Percentiles rank a stretch among this genome's conserved stretches.
Evolutionary conservation across 2,797 vertebrate species (phyloP).

Genomic region (Microctenopoma lineatum): DNA sequence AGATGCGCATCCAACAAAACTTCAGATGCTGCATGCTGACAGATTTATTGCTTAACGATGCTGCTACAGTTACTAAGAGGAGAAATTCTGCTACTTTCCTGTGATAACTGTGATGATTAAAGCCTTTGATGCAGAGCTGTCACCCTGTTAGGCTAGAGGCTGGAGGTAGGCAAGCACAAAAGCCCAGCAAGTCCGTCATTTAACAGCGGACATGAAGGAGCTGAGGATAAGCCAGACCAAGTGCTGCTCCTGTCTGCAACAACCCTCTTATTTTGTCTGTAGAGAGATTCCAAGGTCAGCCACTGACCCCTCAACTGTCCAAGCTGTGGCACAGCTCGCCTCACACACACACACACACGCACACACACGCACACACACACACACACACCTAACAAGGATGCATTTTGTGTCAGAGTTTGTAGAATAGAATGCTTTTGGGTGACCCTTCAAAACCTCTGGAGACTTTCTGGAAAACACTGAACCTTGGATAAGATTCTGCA

Average conservation of each 20-base stretch:
- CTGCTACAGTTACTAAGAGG: conserved; percentile 33
- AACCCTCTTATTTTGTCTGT: conserved; percentile 41
- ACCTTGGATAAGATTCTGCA: neutral
- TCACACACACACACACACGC: neutral
- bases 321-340: conserved; percentile 21
- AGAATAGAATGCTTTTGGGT: conserved; percentile 9
- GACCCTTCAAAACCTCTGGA: conserved; percentile 8
- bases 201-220: conserved; percentile 48
- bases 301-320: conserved; percentile 36
- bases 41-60: conserved; percentile 51
- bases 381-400: conserved; percentile 16
- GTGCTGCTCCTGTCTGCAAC: conserved; percentile 39
- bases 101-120: conserved; percentile 52
- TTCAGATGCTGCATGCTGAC: conserved; percentile 29
- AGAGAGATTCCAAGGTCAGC: conserved; percentile 49
- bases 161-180: conserved; percentile 38
- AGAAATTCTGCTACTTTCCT: conserved; percentile 40
- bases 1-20: conserved; percentile 20
- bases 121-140: conserved; percentile 54
- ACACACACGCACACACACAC: conserved; percentile 4
- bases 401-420: conserved; percentile 21
- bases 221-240: conserved; percentile 31
- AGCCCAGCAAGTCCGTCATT: conserved; percentile 46
- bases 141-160: conserved; percentile 34
- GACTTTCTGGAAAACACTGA: neutral